Percentiles rank a stretch among this genome's conserved stretches.
phyloP scores from a whole-genome alignment of 2,113 vertebrate species.

The Promerops cafer region DNA sequence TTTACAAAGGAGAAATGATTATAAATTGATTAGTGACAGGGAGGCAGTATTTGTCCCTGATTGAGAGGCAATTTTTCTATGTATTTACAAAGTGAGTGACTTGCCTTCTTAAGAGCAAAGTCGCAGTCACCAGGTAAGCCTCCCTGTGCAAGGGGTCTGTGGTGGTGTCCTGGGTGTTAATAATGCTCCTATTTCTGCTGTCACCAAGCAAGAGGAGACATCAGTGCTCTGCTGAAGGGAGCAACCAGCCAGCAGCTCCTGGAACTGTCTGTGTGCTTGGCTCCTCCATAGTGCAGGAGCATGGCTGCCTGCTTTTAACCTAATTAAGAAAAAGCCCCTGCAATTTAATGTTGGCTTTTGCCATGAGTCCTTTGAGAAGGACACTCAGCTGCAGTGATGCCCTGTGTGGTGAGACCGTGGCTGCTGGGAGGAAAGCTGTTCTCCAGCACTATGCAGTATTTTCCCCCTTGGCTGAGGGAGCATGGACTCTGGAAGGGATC shows the following conservation, averaged over 20 bases:
- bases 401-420: accelerated
- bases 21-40: background rate
- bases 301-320: background rate
- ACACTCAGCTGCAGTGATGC: background rate
- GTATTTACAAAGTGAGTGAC: background rate
- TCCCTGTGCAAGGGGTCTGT: background rate
- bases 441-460: background rate
- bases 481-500: background rate
- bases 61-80: background rate
- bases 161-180: background rate
- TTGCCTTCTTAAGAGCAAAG: background rate
- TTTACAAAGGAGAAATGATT: background rate
- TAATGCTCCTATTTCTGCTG: background rate
- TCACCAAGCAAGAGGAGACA: background rate
- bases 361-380: background rate
- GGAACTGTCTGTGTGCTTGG: background rate
- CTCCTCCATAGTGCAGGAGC: background rate
- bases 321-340: background rate
- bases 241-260: background rate
- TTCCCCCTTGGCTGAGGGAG: background rate
- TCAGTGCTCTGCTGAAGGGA: background rate
- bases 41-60: background rate
- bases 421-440: background rate
- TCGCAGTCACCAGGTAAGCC: background rate
- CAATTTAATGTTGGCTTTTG: background rate